These are phyloP conservation scores for Zaprionus capensis DNA, from an alignment of 1,140 invertebrate genomes.

Conservation along the genomic window DNA sequence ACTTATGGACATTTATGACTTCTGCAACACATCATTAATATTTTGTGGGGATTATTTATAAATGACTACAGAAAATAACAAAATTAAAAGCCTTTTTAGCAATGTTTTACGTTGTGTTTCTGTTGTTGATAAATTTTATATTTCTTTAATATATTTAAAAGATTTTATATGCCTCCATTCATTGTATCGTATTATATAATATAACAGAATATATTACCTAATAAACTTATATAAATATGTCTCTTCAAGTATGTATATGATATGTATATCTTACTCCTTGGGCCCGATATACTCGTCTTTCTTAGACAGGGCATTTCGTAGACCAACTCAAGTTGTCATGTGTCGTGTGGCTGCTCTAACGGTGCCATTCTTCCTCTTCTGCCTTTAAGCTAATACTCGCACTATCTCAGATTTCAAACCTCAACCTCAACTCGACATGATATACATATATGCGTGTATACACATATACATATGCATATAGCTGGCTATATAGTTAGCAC, in stretches of 20 bases:
- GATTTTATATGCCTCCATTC: too few species aligned
- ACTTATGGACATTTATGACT: too few species aligned
- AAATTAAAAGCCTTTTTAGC: too few species aligned
- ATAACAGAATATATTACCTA: not conserved
- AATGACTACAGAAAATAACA: too few species aligned
- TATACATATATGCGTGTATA: not conserved
- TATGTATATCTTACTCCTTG: not conserved
- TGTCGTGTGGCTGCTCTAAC: constrained; percentile 15
- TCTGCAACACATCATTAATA: too few species aligned
- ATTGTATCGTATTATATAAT: too few species aligned
- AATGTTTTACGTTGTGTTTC: too few species aligned
- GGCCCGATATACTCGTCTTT: not conserved
- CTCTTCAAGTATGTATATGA: not conserved
- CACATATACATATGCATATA: not conserved
- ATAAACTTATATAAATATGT: not conserved
- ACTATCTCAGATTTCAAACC: constrained; percentile 41
- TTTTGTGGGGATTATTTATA: too few species aligned
- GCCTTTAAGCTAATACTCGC: constrained; percentile 17
- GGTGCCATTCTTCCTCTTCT: constrained; percentile 25
- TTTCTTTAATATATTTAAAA: too few species aligned
- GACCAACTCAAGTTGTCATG: not conserved
- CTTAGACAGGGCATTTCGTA: not conserved
- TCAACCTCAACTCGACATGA: constrained; percentile 29
- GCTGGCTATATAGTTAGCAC: constrained; percentile 43
- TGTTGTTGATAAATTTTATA: too few species aligned